Conservation (phyloP, 2,888 invertebrate species). For the Philhelius pedissequus region DNA sequence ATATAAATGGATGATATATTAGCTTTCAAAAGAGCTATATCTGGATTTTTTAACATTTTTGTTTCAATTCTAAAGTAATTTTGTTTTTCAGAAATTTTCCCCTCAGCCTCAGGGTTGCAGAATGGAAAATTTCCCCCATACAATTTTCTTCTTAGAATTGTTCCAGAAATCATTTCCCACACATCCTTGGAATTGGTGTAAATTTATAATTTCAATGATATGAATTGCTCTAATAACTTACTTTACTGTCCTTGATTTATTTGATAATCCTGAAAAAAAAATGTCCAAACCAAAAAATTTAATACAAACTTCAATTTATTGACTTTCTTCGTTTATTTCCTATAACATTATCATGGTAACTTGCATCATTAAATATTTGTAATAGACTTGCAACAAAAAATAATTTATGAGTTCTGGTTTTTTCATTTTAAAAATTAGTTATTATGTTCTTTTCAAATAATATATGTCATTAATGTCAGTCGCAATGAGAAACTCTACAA, state of each 20-base stretch:
- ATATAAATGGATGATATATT: too few relatives aligned
- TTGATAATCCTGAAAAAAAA: not conserved
- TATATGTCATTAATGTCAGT: constrained; percentile 52
- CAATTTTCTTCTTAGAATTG: too few relatives aligned
- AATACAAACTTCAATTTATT: not conserved
- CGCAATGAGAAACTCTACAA: constrained; percentile 49
- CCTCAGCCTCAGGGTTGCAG: too few relatives aligned
- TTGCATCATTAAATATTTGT: not conserved
- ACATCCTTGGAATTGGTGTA: too few relatives aligned
- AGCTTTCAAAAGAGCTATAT: too few relatives aligned
- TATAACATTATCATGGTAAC: constrained; percentile 7
- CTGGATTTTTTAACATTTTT: too few relatives aligned
- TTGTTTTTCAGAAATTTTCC: too few relatives aligned
- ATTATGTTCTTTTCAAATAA: not conserved
- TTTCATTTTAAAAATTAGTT: constrained; percentile 33
- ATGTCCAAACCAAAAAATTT: not conserved
- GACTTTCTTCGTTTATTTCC: constrained; percentile 36
- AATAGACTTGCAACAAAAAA: constrained; percentile 7
- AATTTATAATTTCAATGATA: too few relatives aligned
- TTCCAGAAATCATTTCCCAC: too few relatives aligned
- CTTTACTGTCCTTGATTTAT: not conserved
- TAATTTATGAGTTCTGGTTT: constrained; percentile 31
- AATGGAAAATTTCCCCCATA: too few relatives aligned
- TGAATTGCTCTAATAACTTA: too few relatives aligned
- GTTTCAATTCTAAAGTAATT: too few relatives aligned